Evolutionary conservation across 2,113 vertebrate species (phyloP).

Genomic region (Arenaria interpres): DNA sequence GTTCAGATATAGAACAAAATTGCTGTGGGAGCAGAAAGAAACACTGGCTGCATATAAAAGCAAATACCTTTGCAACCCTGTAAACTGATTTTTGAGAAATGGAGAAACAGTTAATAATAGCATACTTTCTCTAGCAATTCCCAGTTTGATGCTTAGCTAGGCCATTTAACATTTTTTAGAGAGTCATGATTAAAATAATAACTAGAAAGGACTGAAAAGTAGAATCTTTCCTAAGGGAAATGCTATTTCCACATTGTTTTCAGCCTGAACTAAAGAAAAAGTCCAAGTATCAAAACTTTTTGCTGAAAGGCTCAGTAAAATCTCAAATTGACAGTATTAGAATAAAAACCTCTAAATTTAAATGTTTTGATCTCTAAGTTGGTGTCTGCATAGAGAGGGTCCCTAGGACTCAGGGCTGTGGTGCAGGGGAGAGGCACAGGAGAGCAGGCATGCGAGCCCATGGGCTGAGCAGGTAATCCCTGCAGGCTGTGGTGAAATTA

Average conservation of each 20-base stretch:
- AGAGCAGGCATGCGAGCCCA: neutral
- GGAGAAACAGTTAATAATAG: neutral
- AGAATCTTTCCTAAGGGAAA: neutral
- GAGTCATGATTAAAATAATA: conserved; percentile 30
- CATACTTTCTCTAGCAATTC: neutral
- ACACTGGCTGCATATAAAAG: neutral
- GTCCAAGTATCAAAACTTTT: neutral
- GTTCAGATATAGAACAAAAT: neutral
- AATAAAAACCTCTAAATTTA: neutral
- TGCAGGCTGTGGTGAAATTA: neutral
- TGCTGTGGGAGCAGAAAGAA: conserved; percentile 7
- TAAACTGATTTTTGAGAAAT: conserved; percentile 13
- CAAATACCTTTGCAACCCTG: neutral
- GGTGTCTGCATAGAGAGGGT: neutral
- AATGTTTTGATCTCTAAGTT: neutral
- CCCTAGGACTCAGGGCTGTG: neutral
- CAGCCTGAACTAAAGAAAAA: neutral
- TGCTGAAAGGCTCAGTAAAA: neutral
- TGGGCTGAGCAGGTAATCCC: no score
- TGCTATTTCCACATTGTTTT: neutral
- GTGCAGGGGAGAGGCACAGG: neutral
- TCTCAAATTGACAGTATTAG: neutral
- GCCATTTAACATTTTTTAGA: neutral
- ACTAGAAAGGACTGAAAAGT: neutral
- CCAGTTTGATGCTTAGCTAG: conserved; percentile 7